These are phyloP conservation scores for Anhinga rufa DNA, from an alignment of 2,113 vertebrate genomes.

Conservation along the genomic window DNA sequence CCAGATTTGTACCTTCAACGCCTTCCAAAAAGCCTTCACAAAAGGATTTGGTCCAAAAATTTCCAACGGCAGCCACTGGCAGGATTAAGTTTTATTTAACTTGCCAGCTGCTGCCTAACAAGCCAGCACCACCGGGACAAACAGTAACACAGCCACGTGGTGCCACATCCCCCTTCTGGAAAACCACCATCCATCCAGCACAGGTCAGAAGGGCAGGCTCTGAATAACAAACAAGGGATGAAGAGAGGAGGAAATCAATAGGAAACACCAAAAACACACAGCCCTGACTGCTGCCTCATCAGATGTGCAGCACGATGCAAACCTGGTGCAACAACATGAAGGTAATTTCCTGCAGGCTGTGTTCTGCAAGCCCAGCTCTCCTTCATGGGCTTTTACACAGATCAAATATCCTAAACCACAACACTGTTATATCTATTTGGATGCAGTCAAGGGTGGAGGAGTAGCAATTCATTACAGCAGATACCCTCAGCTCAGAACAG, in stretches of 20 bases:
- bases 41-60: conserved; percentile 29
- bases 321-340: neutral
- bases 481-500: neutral
- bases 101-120: conserved; percentile 28
- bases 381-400: neutral
- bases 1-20: neutral
- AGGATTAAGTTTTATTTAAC: conserved; percentile 15
- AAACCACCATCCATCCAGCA: conserved; percentile 29
- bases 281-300: neutral
- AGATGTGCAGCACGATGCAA: neutral
- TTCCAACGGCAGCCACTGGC: neutral
- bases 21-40: conserved; percentile 12
- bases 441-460: neutral
- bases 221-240: conserved; percentile 54
- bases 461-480: neutral
- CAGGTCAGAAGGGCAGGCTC: conserved; percentile 46
- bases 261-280: conserved; percentile 34
- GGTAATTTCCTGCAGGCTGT: neutral
- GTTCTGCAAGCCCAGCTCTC: neutral
- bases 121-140: neutral
- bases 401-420: neutral
- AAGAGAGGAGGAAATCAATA: conserved; percentile 42
- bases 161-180: conserved; percentile 20
- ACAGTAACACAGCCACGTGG: neutral
- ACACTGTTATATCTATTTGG: neutral